Base-by-base conservation (phyloP, 2,113 vertebrate genomes). In the Melospiza georgiana region DNA sequence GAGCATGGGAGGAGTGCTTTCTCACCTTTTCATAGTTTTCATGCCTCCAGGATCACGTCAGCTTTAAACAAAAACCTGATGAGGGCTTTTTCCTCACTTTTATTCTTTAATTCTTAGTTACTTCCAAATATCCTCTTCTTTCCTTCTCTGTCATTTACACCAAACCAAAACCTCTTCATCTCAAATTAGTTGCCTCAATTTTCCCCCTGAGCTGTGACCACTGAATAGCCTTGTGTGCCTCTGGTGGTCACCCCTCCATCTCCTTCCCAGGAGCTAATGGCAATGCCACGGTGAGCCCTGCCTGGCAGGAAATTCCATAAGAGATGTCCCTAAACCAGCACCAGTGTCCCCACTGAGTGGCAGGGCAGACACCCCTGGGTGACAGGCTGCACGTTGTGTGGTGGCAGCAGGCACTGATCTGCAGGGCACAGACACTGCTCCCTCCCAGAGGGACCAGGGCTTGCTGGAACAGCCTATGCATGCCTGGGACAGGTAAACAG, bases 321-420 rank as follows among this genome's bases (percentile, higher is more conserved):
- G 59, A 49, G 12, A 6, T 13, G 27, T 30, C 48, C 54, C 46
- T 35, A 59, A 63, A 37, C 2, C 19, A 63, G n/a, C 0, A 0
- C 28, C 20, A 28, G 8, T 16, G 49, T 43, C 31, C 16, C 10
- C 11, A 6, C 14, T n/a, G 27, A 11, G 61, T 11, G 43, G 33
- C 28, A 54, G 43, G 43, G 18, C 28, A 90, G 55, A 51, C 10
- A 10, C 22, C 8, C 6, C 65, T 10, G 30, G 21, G 48, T 5
- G 13, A 31, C 43, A 62, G 12, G 35, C 33, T 87, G 39, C 7
- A 15, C 0, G 0, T 11, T 1, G 5, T 20, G 18, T 8, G 27
- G 48, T 44, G n/a, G 43, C 15, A 58, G n/a, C 0, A 3, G 58
- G 52, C 41, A 63, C 31, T 3, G 1, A 63, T 81, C 27, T 37